These are phyloP conservation scores for Panthera uncia DNA, from an alignment of 2,113 vertebrate species.

Conservation along the genomic window DNA sequence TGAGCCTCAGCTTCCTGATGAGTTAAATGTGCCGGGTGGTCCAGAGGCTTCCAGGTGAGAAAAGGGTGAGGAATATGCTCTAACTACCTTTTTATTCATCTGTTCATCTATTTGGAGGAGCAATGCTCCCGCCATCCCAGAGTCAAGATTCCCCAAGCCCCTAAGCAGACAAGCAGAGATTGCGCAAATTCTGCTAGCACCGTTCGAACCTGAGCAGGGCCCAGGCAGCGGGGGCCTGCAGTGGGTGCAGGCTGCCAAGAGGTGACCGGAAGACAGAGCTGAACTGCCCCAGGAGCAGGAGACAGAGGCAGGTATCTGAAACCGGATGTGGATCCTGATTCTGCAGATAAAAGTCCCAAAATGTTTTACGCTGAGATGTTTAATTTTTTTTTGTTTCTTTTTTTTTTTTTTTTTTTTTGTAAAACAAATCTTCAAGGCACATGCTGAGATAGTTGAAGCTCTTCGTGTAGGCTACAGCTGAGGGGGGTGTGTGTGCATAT, in stretches of 20 bases:
- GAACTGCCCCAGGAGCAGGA: background rate
- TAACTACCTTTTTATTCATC: background rate
- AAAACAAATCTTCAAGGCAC: background rate
- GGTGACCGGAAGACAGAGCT: background rate
- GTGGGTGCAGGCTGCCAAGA: background rate
- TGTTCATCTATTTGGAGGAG: background rate
- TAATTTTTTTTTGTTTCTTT: background rate
- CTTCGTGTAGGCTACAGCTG: background rate
- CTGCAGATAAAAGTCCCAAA: background rate
- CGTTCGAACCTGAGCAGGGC: background rate
- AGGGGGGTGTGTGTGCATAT: background rate
- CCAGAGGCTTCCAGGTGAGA: background rate
- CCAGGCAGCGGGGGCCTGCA: rapidly evolving
- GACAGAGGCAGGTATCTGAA: background rate
- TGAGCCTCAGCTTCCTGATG: background rate
- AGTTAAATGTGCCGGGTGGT: background rate
- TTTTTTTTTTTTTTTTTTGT: background rate
- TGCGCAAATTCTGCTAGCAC: background rate
- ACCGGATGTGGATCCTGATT: background rate
- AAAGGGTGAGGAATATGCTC: background rate
- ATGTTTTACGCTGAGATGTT: background rate
- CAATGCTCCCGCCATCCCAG: background rate
- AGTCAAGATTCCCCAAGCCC: background rate
- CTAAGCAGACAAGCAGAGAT: background rate
- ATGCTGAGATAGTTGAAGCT: background rate